A percentile compares a stretch with the other conserved stretches of the same genome.
phyloP scores from a whole-genome alignment of 2,888 invertebrate genomes.

The Eurois occulta region DNA sequence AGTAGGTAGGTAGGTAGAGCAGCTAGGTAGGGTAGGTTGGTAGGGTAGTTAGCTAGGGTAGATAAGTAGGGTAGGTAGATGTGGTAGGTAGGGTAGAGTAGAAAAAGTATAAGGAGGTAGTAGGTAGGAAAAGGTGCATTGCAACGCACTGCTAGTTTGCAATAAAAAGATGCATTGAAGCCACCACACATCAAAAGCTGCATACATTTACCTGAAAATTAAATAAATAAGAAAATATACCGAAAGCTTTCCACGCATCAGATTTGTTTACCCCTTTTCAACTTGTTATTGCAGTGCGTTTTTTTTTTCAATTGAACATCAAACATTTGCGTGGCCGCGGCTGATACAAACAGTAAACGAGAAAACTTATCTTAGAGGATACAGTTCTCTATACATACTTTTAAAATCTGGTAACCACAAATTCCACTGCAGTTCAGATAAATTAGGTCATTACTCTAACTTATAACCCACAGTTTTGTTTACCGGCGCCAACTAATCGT shows the following conservation, averaged over 20 bases:
- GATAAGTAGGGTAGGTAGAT: too few species aligned
- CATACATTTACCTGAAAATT: neutral
- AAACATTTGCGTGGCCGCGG: neutral
- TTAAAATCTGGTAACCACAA: slow-evolving; percentile 19
- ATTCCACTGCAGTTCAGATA: slow-evolving; percentile 55
- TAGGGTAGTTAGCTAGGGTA: too few species aligned
- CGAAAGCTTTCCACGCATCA: neutral
- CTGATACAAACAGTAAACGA: neutral
- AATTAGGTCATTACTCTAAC: slow-evolving; percentile 72
- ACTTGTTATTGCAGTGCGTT: neutral
- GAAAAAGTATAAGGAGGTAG: too few species aligned
- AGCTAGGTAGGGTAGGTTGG: too few species aligned
- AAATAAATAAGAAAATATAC: too few species aligned
- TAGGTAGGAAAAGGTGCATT: too few species aligned
- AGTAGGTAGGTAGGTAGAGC: too few species aligned
- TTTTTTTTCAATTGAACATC: neutral
- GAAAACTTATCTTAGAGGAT: neutral
- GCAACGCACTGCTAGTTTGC: too few species aligned
- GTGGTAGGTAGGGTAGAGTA: too few species aligned
- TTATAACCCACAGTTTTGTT: slow-evolving; percentile 65
- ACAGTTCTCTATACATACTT: neutral
- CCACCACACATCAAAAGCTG: too few species aligned
- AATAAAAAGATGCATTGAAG: too few species aligned
- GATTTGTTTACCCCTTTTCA: too few species aligned
- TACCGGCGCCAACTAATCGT: slow-evolving; percentile 47